phyloP scores from a whole-genome alignment of 2,888 invertebrate genomes.

The Lithophane socia region DNA sequence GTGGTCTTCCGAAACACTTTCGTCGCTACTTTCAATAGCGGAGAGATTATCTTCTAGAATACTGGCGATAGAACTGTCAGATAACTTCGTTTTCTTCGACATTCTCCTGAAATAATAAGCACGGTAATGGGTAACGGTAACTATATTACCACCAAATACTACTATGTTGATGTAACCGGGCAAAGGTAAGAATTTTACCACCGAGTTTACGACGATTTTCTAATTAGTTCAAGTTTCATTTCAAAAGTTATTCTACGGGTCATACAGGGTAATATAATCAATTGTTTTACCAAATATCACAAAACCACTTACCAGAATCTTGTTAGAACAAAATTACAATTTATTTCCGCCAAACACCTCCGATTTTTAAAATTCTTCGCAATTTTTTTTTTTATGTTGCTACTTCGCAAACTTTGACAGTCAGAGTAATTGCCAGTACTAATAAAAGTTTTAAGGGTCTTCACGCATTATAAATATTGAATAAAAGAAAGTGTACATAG shows the following conservation, averaged over 20 bases:
- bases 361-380: not conserved
- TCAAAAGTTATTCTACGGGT: conserved; percentile 7
- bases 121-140: conserved; percentile 10
- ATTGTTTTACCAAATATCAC: not conserved
- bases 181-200: conserved; percentile 20
- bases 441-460: not conserved
- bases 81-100: conserved; percentile 5
- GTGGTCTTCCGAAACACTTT: conserved; percentile 7
- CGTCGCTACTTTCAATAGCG: conserved; percentile 8
- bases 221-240: conserved; percentile 3
- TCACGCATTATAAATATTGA: not conserved
- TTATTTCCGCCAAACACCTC: not conserved
- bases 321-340: not conserved
- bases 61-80: conserved; percentile 10
- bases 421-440: not conserved
- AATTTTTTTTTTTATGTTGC: not conserved
- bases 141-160: conserved; percentile 21
- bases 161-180: not conserved
- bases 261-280: conserved; percentile 5
- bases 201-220: conserved; percentile 18
- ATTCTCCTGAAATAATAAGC: conserved; percentile 1
- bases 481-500: not conserved
- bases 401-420: not conserved
- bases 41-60: conserved; percentile 18
- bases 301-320: conserved; percentile 3